phyloP scores from a whole-genome alignment of 1,140 invertebrate species.

The Drosophila subpulchrella region DNA sequence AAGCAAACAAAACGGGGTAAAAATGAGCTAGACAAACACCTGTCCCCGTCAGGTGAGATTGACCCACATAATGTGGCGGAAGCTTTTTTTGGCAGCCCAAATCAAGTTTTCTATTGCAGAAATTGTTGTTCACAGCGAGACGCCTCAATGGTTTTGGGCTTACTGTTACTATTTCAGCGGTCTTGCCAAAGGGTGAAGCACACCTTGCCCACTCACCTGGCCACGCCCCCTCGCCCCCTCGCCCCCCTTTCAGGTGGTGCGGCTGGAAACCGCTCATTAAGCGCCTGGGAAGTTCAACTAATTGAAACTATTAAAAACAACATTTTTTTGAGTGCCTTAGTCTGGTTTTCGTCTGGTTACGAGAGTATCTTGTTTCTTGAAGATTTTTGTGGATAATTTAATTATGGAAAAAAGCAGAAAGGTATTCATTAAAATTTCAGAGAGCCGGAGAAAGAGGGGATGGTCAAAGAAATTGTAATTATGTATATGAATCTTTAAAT shows the following conservation, averaged over 20 bases:
- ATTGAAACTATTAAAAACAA: conserved; percentile 51
- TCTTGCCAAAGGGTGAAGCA: conserved; percentile 50
- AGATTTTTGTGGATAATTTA: conserved; percentile 15
- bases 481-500: neutral
- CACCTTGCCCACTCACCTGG: conserved; percentile 40
- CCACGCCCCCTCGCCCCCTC: conserved; percentile 15
- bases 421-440: conserved; percentile 2
- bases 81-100: conserved; percentile 35
- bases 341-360: conserved; percentile 9
- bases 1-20: conserved; percentile 14
- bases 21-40: conserved; percentile 47
- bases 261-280: conserved; percentile 28
- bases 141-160: conserved; percentile 41
- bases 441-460: conserved; percentile 9
- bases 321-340: conserved; percentile 1
- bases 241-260: neutral
- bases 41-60: conserved; percentile 41
- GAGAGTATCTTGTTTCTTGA: conserved; percentile 1
- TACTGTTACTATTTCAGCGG: conserved; percentile 44
- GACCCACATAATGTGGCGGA: conserved; percentile 39
- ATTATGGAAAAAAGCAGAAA: conserved; percentile 10
- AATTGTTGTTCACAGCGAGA: conserved; percentile 40
- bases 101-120: conserved; percentile 47
- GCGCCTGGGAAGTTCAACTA: conserved; percentile 48
- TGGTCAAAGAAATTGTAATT: neutral